A percentile compares a stretch with the other conserved stretches of the same genome.
Conservation (phyloP, 1,140 invertebrate species). For the Propsilocerus akamusi region DNA sequence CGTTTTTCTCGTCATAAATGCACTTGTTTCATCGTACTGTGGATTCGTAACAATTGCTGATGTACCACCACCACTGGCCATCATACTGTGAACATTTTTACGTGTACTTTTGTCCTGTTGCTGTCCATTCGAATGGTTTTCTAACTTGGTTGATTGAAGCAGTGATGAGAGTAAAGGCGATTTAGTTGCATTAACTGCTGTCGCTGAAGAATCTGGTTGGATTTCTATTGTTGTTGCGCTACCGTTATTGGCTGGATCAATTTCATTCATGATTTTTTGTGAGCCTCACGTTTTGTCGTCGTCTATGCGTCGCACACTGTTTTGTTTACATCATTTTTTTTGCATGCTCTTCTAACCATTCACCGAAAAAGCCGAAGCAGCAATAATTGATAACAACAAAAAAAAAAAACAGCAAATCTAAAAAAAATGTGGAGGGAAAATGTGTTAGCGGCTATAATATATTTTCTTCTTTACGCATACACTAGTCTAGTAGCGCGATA, state of each 20-base stretch:
- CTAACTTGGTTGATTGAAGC: not conserved
- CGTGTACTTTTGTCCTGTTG: not conserved
- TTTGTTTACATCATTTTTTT: not conserved
- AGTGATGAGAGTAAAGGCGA: not conserved
- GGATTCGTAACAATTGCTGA: not conserved
- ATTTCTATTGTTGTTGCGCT: not conserved
- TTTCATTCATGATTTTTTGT: slow-evolving; percentile 3
- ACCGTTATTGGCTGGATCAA: not conserved
- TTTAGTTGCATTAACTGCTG: not conserved
- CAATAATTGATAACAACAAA: not conserved
- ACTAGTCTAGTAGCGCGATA: not conserved
- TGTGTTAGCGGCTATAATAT: no score
- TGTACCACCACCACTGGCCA: not conserved
- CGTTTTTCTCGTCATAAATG: not conserved
- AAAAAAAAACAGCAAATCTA: not conserved
- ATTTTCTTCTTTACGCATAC: no score
- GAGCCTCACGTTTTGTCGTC: not conserved
- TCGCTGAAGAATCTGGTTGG: no score
- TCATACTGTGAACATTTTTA: not conserved
- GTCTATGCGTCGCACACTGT: not conserved
- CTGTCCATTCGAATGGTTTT: not conserved
- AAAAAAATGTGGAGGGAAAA: no score
- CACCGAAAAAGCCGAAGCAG: not conserved
- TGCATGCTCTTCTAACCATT: not conserved
- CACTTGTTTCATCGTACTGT: not conserved